Conservation (phyloP, 2,888 invertebrate species). For the Sarcophaga rosellei region DNA sequence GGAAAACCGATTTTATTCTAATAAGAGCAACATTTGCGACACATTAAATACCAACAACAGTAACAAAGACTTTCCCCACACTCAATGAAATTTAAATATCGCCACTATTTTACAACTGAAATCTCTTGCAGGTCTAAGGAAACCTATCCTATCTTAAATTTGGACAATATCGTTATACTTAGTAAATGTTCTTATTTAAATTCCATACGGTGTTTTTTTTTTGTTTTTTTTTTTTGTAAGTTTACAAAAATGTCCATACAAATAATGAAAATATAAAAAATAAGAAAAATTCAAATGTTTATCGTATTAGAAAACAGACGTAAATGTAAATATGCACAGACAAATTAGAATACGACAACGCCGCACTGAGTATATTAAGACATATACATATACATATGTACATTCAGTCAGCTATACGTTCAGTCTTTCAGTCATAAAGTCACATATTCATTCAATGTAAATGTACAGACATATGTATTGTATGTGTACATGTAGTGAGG, state of each 20-base stretch:
- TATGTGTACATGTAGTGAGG: constrained; percentile 18
- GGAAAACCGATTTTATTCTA: constrained; percentile 57
- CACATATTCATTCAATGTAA: background rate
- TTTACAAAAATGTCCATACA: background rate
- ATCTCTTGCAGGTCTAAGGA: too few species aligned
- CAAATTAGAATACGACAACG: constrained; percentile 59
- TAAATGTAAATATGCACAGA: constrained; percentile 34
- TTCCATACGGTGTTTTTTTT: too few species aligned
- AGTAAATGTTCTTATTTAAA: background rate
- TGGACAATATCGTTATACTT: too few species aligned
- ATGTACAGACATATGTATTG: background rate
- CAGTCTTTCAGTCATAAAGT: background rate
- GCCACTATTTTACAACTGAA: too few species aligned
- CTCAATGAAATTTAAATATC: constrained; percentile 7
- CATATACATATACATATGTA: constrained; percentile 10
- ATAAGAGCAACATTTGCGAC: constrained; percentile 66
- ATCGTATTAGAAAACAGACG: constrained; percentile 13
- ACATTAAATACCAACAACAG: constrained; percentile 60
- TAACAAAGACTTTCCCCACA: constrained; percentile 46
- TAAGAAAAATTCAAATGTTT: background rate
- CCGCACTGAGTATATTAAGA: background rate
- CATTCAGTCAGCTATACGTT: constrained; percentile 13
- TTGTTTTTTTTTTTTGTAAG: background rate
- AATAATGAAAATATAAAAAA: background rate
- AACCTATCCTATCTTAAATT: too few species aligned